A percentile compares a stretch with the other conserved stretches of the same genome.
Conservation (phyloP, 2,888 invertebrate species). For the Seira sanloemensis region DNA sequence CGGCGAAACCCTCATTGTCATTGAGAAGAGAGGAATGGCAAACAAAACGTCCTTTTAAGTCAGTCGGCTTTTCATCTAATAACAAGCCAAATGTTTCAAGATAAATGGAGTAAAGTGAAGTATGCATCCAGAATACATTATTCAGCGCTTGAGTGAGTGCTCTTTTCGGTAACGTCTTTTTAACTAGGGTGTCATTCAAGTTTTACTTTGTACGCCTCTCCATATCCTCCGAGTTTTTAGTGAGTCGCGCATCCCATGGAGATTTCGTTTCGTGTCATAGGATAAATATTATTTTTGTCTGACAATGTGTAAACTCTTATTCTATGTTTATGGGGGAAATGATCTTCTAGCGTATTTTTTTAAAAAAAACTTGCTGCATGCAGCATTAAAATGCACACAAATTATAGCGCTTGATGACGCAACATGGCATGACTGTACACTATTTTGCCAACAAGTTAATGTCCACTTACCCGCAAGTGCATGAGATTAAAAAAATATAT, state of each 20-base stretch:
- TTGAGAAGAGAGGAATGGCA: background rate
- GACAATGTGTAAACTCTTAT: too few species aligned
- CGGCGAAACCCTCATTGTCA: too few species aligned
- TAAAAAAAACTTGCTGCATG: background rate
- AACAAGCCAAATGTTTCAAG: background rate
- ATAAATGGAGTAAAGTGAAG: background rate
- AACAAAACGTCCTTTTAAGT: background rate
- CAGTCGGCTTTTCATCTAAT: background rate
- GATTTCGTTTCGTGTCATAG: too few species aligned
- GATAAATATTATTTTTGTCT: too few species aligned
- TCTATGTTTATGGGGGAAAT: too few species aligned
- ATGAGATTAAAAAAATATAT: too few species aligned
- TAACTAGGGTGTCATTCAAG: background rate
- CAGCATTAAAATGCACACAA: background rate
- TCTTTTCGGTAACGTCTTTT: background rate
- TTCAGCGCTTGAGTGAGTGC: background rate
- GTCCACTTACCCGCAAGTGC: background rate
- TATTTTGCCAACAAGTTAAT: too few species aligned
- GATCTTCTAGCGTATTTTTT: too few species aligned
- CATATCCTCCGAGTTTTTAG: too few species aligned
- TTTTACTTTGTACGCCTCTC: too few species aligned
- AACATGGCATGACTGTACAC: too few species aligned
- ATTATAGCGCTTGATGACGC: too few species aligned
- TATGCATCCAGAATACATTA: background rate
- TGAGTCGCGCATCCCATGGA: background rate